phyloP scores from a whole-genome alignment of 2,888 invertebrate genomes.

The Orthosia incerta region DNA sequence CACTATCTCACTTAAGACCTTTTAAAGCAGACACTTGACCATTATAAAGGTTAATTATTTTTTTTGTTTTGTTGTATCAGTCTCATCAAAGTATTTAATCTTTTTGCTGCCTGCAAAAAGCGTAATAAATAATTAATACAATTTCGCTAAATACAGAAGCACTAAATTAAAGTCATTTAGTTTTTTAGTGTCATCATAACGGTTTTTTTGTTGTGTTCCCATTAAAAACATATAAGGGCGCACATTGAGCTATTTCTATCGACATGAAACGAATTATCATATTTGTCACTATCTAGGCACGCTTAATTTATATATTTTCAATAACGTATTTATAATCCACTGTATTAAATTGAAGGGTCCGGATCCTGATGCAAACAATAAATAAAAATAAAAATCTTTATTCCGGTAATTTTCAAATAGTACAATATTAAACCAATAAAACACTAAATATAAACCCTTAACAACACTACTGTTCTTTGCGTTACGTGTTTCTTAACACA shows the following conservation, averaged over 20 bases:
- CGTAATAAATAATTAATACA: constrained; percentile 26
- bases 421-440: no score
- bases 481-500: constrained; percentile 7
- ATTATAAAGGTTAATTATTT: constrained; percentile 60
- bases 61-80: constrained; percentile 50
- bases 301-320: constrained; percentile 6
- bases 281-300: constrained; percentile 8
- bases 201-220: constrained; percentile 12
- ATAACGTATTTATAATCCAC: constrained; percentile 4
- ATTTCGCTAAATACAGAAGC: constrained; percentile 18
- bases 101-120: constrained; percentile 39
- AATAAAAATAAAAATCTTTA: no score
- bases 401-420: no score
- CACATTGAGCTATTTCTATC: constrained; percentile 39
- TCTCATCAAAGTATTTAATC: constrained; percentile 38
- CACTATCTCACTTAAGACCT: constrained; percentile 52
- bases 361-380: neutral
- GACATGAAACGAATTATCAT: constrained; percentile 27
- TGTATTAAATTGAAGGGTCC: neutral
- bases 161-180: constrained; percentile 12
- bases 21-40: constrained; percentile 9
- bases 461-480: neutral
- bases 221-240: constrained; percentile 6
- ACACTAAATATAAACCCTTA: no score
- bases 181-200: constrained; percentile 17